Conservation (phyloP, 2,113 vertebrate species). For the Hystrix brachyura region DNA sequence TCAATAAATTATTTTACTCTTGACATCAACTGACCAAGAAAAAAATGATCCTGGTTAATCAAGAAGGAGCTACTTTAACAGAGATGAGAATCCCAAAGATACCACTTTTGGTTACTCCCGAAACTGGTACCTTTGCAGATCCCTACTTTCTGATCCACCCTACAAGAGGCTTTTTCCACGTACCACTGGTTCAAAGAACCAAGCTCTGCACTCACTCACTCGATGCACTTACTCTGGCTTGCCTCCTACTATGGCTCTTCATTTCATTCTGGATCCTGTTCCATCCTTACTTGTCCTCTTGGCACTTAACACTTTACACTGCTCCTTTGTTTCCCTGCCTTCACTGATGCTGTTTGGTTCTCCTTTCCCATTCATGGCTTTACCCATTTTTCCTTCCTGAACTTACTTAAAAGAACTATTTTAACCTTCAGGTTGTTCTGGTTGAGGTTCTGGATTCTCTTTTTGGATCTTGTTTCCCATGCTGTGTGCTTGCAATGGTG, state of each 20-base stretch:
- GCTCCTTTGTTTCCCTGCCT: background rate
- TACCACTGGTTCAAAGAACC: background rate
- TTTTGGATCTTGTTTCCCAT: background rate
- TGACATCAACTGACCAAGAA: constrained; percentile 61
- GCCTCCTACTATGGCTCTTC: background rate
- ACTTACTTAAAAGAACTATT: constrained; percentile 20
- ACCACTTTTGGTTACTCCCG: background rate
- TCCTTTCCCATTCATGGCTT: constrained; percentile 1
- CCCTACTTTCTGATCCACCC: background rate
- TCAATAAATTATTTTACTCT: constrained; percentile 53
- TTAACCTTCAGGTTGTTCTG: constrained; percentile 32
- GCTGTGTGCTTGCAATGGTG: background rate
- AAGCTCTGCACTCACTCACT: background rate
- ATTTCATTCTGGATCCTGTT: constrained; percentile 17
- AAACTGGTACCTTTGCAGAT: background rate
- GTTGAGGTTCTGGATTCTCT: background rate
- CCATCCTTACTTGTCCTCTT: background rate
- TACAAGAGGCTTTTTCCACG: background rate
- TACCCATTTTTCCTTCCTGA: background rate
- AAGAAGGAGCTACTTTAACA: background rate
- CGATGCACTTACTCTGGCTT: background rate
- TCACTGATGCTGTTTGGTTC: background rate
- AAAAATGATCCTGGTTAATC: background rate
- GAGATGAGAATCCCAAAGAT: background rate
- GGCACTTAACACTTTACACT: background rate